phyloP scores from a whole-genome alignment of 2,113 vertebrate genomes.

The human (Homo sapiens) region GRCh38 chr20:33589501-33590000 shows the following conservation, averaged over 20 bases:
- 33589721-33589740: not conserved
- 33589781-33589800: not conserved
- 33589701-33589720: not conserved
- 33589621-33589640: not conserved
- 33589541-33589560: not conserved
- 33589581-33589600: not conserved
- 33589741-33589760: not conserved
- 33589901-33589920: not conserved
- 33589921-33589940: not conserved
- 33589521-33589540: not conserved
- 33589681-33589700: not conserved
- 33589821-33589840: not conserved
- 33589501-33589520: conserved; percentile 6
- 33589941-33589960: not conserved
- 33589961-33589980: not conserved
- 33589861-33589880: not conserved
- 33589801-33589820: not conserved
- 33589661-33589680: not conserved
- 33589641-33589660: not conserved
- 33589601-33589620: not conserved
- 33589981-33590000: not conserved
- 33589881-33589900: conserved; percentile 1
- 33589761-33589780: not conserved
- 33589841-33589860: not conserved
- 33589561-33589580: not conserved